phyloP scores from a whole-genome alignment of 2,888 invertebrate genomes.

The Agrotis exclamationis region DNA sequence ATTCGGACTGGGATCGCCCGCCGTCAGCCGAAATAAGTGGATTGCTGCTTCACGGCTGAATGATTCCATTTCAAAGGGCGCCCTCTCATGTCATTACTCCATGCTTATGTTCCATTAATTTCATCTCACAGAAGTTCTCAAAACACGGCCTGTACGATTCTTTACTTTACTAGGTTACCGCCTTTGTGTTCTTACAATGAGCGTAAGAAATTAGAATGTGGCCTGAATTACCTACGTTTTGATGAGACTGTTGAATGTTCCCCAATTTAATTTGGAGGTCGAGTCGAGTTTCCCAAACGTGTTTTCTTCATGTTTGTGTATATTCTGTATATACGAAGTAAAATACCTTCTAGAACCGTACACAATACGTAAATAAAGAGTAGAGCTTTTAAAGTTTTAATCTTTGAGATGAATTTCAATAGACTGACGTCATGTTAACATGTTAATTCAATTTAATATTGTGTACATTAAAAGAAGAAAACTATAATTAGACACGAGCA shows the following conservation, averaged over 20 bases:
- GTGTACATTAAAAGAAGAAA: not conserved
- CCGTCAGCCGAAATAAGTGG: conserved; percentile 88
- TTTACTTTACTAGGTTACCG: conserved; percentile 43
- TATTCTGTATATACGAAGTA: conserved; percentile 5
- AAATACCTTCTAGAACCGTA: not conserved
- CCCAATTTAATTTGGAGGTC: conserved; percentile 63
- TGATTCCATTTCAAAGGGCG: conserved; percentile 82
- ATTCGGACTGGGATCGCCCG: conserved; percentile 80
- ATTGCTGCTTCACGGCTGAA: conserved; percentile 86
- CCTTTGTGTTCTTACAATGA: conserved; percentile 52
- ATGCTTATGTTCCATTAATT: conserved; percentile 68
- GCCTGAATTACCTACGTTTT: conserved; percentile 82
- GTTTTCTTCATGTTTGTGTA: conserved; percentile 11
- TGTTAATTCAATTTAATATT: not conserved
- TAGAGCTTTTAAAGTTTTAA: not conserved
- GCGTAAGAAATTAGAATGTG: conserved; percentile 73
- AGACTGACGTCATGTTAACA: not conserved
- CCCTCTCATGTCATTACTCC: conserved; percentile 78
- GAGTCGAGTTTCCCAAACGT: conserved; percentile 26
- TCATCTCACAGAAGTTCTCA: conserved; percentile 42
- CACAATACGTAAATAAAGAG: not conserved
- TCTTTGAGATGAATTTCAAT: not conserved
- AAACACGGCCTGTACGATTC: conserved; percentile 46
- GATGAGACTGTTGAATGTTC: conserved; percentile 74
- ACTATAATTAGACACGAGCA: conserved; percentile 1